Percentiles rank a stretch among this genome's conserved stretches.
Conservation (phyloP, 2,888 invertebrate species). For the Drosophila pullipes region DNA sequence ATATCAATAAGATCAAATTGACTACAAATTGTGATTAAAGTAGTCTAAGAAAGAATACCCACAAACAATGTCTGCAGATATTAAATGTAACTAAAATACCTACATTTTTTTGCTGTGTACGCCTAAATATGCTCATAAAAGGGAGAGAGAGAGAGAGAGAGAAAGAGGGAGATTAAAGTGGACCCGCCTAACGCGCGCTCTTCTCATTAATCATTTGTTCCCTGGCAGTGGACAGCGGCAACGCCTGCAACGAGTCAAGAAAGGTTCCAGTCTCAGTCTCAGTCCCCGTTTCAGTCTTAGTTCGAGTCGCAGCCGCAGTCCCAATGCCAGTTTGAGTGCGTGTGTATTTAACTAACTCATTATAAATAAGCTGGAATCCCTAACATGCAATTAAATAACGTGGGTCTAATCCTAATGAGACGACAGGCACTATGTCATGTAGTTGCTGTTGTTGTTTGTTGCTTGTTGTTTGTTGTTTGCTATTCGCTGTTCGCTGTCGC, state of each 20-base stretch:
- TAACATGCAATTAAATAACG: slow-evolving; percentile 81
- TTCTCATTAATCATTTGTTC: slow-evolving; percentile 71
- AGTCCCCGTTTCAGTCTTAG: neutral
- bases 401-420: slow-evolving; percentile 81
- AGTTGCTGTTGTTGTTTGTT: slow-evolving; percentile 40
- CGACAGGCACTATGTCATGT: slow-evolving; percentile 81
- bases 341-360: slow-evolving; percentile 81
- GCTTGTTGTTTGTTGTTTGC: slow-evolving; percentile 36
- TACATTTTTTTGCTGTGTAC: neutral
- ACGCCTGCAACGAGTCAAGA: slow-evolving; percentile 52
- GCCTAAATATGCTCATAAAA: slow-evolving; percentile 9
- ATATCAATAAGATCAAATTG: neutral
- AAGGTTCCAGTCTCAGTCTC: slow-evolving; percentile 17
- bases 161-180: slow-evolving; percentile 21
- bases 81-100: neutral
- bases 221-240: slow-evolving; percentile 64
- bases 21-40: no score
- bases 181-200: slow-evolving; percentile 71
- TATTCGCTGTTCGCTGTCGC: slow-evolving; percentile 41
- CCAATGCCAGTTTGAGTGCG: slow-evolving; percentile 41
- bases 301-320: slow-evolving; percentile 1
- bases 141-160: slow-evolving; percentile 8
- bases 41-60: neutral
- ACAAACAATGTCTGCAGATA: neutral
- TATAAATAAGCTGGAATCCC: slow-evolving; percentile 80